These are phyloP conservation scores for Arctocebus calabarensis DNA, from an alignment of 2,797 vertebrate species.

Conservation along the genomic window DNA sequence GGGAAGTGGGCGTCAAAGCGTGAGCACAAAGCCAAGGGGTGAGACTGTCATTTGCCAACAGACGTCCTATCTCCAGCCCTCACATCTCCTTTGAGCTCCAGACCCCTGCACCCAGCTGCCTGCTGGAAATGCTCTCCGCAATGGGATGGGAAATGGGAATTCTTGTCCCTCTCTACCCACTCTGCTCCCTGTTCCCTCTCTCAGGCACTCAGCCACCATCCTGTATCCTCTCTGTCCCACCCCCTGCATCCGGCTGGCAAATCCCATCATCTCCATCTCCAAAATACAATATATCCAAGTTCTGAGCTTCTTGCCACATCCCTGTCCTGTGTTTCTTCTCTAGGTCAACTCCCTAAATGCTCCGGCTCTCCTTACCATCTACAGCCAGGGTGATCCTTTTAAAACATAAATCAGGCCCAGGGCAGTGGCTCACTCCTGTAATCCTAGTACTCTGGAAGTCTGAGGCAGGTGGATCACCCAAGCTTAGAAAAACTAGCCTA, in stretches of 20 bases:
- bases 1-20: neutral
- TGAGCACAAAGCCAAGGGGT: neutral
- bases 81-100: neutral
- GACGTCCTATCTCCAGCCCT: neutral
- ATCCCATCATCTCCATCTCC: neutral
- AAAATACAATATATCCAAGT: too few relatives aligned
- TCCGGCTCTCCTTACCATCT: neutral
- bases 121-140: neutral
- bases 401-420: neutral
- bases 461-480: too few relatives aligned
- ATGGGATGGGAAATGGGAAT: neutral
- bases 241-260: neutral
- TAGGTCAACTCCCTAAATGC: neutral
- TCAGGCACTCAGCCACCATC: neutral
- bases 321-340: neutral
- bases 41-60: neutral
- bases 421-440: too few relatives aligned
- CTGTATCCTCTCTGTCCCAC: neutral
- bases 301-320: neutral
- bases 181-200: neutral
- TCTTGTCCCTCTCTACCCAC: neutral
- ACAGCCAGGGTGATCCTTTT: neutral
- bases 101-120: neutral
- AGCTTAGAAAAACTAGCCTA: too few relatives aligned
- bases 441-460: too few relatives aligned